Conservation (phyloP, 2,797 vertebrate genomes). For the Enteromius anoplus region DNA sequence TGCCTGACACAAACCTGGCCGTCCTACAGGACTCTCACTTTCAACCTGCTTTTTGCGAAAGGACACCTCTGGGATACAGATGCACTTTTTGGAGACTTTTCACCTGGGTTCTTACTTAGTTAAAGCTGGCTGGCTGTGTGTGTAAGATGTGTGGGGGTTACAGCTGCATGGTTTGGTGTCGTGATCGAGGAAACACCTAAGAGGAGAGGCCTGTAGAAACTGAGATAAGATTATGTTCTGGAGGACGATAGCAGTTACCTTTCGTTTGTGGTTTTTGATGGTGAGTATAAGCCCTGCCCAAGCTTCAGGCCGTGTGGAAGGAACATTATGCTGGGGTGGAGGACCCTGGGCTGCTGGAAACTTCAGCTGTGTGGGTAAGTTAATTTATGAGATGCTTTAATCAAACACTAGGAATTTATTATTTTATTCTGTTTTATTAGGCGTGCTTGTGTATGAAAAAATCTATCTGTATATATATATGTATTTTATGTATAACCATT, state of each 20-base stretch:
- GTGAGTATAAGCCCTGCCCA: slow-evolving; percentile 47
- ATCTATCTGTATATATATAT: too few species aligned
- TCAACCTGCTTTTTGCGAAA: slow-evolving; percentile 5
- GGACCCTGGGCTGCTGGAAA: slow-evolving; percentile 59
- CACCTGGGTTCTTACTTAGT: not conserved
- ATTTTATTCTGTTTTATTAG: too few species aligned
- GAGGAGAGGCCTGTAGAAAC: slow-evolving; percentile 60
- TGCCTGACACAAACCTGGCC: slow-evolving; percentile 19
- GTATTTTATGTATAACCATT: too few species aligned
- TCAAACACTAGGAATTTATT: not conserved
- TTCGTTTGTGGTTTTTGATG: slow-evolving; percentile 55
- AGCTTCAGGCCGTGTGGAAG: not conserved
- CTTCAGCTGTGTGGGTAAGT: slow-evolving; percentile 76
- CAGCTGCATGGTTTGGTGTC: slow-evolving; percentile 60
- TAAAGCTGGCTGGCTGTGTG: slow-evolving; percentile 36
- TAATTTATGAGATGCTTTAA: not conserved
- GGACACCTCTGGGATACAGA: slow-evolving; percentile 17
- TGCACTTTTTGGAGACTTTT: not conserved
- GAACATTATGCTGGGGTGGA: slow-evolving; percentile 68
- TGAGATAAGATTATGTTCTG: slow-evolving; percentile 80
- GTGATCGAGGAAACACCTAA: slow-evolving; percentile 70
- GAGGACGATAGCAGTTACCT: slow-evolving; percentile 67
- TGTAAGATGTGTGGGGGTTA: slow-evolving; percentile 67
- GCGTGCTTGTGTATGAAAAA: too few species aligned
- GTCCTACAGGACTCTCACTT: slow-evolving; percentile 2